Evolutionary conservation across 2,888 invertebrate genomes (phyloP).

Genomic region (Thelaira solivaga): DNA sequence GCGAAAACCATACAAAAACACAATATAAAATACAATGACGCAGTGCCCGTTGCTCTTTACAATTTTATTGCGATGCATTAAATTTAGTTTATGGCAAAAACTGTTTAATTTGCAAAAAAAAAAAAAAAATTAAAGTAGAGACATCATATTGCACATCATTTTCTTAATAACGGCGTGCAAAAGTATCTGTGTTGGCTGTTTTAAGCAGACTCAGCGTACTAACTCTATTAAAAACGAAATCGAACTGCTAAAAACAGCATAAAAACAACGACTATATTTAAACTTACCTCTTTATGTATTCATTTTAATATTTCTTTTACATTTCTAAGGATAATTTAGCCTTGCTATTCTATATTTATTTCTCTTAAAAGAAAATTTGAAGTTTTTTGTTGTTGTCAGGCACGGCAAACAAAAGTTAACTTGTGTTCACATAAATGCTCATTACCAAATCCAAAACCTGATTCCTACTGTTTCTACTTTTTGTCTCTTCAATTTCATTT

Average conservation of each 20-base stretch:
- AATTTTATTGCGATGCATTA: slow-evolving; percentile 76
- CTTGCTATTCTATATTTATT: not conserved
- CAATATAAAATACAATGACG: slow-evolving; percentile 81
- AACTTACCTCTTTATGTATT: not conserved
- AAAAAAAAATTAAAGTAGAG: not conserved
- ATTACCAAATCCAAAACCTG: not conserved
- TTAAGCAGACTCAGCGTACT: slow-evolving; percentile 27
- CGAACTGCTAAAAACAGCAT: slow-evolving; percentile 9
- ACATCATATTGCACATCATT: no score
- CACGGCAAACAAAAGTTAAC: slow-evolving; percentile 31
- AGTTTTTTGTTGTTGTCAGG: slow-evolving; percentile 15
- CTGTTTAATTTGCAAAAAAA: not conserved
- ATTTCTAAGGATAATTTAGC: slow-evolving; percentile 7
- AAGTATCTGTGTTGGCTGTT: slow-evolving; percentile 43
- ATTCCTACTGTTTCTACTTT: not conserved
- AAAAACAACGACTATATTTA: slow-evolving; percentile 36
- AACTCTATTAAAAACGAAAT: not conserved
- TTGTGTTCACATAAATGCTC: slow-evolving; percentile 30
- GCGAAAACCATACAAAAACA: slow-evolving; percentile 87
- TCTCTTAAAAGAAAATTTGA: slow-evolving; percentile 16
- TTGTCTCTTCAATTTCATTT: not conserved
- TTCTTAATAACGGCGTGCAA: no score
- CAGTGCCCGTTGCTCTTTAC: slow-evolving; percentile 79
- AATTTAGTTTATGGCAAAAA: slow-evolving; percentile 26
- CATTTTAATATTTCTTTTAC: slow-evolving; percentile 27